Percentiles rank a stretch among this genome's conserved stretches.
phyloP scores from a whole-genome alignment of 2,888 invertebrate genomes.

The Ceriagrion tenellum region DNA sequence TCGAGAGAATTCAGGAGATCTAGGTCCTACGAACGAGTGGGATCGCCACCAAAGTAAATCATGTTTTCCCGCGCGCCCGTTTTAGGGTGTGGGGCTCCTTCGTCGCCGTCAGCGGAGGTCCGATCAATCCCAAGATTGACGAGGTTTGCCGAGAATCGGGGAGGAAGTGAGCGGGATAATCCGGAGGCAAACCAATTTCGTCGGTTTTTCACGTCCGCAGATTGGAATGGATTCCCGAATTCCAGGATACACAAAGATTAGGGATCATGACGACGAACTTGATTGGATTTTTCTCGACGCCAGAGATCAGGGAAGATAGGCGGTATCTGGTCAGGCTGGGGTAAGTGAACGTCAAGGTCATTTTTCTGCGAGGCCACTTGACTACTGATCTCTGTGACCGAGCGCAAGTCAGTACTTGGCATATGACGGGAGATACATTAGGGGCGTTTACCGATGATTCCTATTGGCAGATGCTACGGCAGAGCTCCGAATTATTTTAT shows the following conservation, averaged over 20 bases:
- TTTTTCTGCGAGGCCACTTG: not conserved
- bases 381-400: too few relatives aligned
- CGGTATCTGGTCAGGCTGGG: not conserved
- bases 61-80: not conserved
- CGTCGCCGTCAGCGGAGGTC: too few relatives aligned
- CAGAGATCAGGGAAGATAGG: not conserved
- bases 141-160: not conserved
- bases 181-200: conserved; percentile 29
- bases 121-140: not conserved
- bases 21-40: not conserved
- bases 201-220: not conserved
- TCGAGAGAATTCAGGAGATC: not conserved
- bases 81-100: not conserved
- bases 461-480: too few relatives aligned
- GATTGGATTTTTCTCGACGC: not conserved
- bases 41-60: not conserved
- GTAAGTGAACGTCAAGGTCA: not conserved
- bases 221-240: conserved; percentile 25
- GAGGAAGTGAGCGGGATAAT: not conserved
- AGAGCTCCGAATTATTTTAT: too few relatives aligned
- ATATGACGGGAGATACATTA: too few relatives aligned
- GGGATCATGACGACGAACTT: not conserved
- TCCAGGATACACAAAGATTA: conserved; percentile 3
- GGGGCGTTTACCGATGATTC: too few relatives aligned
- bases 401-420: too few relatives aligned